A percentile compares a stretch with the other conserved stretches of the same genome.
These are phyloP conservation scores for Apamea sordens DNA, from an alignment of 2,888 invertebrate species.

Conservation along the genomic window DNA sequence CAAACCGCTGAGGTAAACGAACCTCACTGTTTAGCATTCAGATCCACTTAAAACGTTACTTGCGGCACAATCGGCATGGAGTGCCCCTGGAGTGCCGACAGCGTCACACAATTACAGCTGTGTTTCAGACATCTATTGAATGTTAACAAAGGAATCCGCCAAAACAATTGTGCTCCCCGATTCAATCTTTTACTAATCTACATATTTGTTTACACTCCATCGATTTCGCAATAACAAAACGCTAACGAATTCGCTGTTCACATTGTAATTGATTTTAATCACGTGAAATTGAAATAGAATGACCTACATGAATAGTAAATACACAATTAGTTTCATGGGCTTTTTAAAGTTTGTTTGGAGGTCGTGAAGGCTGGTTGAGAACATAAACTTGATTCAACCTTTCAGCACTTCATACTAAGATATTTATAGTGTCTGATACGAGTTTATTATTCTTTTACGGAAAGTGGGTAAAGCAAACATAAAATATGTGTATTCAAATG, in stretches of 20 bases:
- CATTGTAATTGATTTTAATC: slow-evolving; percentile 50
- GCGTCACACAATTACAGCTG: slow-evolving; percentile 39
- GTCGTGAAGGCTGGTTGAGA: slow-evolving; percentile 32
- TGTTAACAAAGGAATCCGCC: slow-evolving; percentile 53
- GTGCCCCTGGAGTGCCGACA: slow-evolving; percentile 36
- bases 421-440: slow-evolving; percentile 43
- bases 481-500: slow-evolving; percentile 60
- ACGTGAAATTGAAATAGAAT: slow-evolving; percentile 37
- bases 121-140: slow-evolving; percentile 61
- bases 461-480: slow-evolving; percentile 48
- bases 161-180: slow-evolving; percentile 47
- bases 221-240: slow-evolving; percentile 36
- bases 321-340: slow-evolving; percentile 16
- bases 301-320: slow-evolving; percentile 35
- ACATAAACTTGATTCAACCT: slow-evolving; percentile 50
- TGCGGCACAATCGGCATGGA: slow-evolving; percentile 35
- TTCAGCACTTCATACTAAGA: slow-evolving; percentile 42
- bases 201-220: slow-evolving; percentile 48
- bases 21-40: slow-evolving; percentile 69
- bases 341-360: slow-evolving; percentile 43
- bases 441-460: slow-evolving; percentile 56
- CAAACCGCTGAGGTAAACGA: slow-evolving; percentile 74
- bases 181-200: slow-evolving; percentile 58
- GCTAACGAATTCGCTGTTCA: slow-evolving; percentile 44
- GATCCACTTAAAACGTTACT: slow-evolving; percentile 60